A percentile compares a stretch with the other conserved stretches of the same genome.
Evolutionary conservation across 2,888 invertebrate species (phyloP).

Genomic region (Caenorhabditis afra): DNA sequence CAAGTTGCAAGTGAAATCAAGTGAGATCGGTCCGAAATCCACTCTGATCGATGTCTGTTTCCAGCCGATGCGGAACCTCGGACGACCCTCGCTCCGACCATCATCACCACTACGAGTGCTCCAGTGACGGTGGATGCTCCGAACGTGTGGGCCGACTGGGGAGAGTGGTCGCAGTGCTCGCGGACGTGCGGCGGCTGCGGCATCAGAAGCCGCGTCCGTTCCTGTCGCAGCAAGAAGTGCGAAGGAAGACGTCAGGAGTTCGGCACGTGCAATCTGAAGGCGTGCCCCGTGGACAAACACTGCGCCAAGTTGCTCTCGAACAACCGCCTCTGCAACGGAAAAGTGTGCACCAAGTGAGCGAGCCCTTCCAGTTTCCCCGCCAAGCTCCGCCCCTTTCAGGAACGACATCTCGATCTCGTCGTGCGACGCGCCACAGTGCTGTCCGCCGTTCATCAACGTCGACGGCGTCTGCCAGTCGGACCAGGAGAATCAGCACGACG

Average conservation of each 20-base stretch:
- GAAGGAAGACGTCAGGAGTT: constrained; percentile 77
- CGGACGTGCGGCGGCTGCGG: constrained; percentile 79
- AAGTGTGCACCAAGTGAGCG: constrained; percentile 70
- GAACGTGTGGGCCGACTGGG: constrained; percentile 77
- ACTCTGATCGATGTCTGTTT: neutral
- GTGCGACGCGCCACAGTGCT: constrained; percentile 76
- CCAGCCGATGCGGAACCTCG: constrained; percentile 61
- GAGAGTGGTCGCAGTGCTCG: constrained; percentile 76
- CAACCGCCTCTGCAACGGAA: constrained; percentile 73
- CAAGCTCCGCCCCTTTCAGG: constrained; percentile 55
- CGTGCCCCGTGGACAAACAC: constrained; percentile 74
- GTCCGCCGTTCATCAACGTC: constrained; percentile 75
- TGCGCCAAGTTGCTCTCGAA: constrained; percentile 71
- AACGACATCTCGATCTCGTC: constrained; percentile 64
- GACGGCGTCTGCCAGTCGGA: constrained; percentile 72
- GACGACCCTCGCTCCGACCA: constrained; percentile 65
- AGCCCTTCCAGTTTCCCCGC: neutral
- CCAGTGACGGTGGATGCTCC: constrained; percentile 66
- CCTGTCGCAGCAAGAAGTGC: constrained; percentile 75
- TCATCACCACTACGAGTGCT: constrained; percentile 65
- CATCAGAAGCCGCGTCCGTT: constrained; percentile 69
- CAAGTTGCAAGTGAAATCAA: constrained; percentile 65
- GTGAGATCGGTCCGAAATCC: constrained; percentile 52
- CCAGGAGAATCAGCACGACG: constrained; percentile 52
- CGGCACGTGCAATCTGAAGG: constrained; percentile 75